These are phyloP conservation scores for Bombus turneri DNA, from an alignment of 1,140 invertebrate genomes.

Conservation along the genomic window DNA sequence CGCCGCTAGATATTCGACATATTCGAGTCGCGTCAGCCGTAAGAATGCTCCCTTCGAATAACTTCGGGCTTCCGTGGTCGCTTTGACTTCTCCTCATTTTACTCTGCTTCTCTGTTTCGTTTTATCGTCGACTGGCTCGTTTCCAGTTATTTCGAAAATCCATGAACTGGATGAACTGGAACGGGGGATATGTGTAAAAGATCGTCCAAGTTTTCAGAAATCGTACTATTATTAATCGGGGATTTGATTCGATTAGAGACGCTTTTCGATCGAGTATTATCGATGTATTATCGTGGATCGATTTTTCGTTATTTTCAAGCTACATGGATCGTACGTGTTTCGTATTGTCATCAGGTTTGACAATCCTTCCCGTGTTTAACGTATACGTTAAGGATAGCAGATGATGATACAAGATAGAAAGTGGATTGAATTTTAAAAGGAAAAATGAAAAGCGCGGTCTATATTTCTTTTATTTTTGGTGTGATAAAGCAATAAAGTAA, in stretches of 20 bases:
- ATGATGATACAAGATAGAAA: neutral
- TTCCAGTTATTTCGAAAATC: conserved; percentile 20
- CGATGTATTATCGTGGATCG: no score
- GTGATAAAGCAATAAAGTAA: neutral
- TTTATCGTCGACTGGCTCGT: neutral
- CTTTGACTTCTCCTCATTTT: conserved; percentile 70
- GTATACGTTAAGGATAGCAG: no score
- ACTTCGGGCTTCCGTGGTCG: conserved; percentile 72
- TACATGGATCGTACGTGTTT: no score
- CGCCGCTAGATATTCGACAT: conserved; percentile 72
- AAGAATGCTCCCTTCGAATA: conserved; percentile 75
- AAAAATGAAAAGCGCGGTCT: neutral
- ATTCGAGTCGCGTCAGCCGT: conserved; percentile 68
- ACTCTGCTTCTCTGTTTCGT: neutral
- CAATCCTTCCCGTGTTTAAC: no score
- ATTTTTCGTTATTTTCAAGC: no score
- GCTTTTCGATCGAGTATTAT: no score
- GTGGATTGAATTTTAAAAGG: neutral
- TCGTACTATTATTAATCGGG: no score
- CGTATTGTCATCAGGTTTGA: no score
- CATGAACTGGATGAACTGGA: neutral
- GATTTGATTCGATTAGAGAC: no score
- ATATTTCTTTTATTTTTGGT: neutral
- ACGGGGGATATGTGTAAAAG: neutral
- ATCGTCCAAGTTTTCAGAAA: neutral